Evolutionary conservation across 2,797 vertebrate genomes (phyloP), one percentile per base, ranked within the genome.

Genomic region (Otus scops): DNA sequence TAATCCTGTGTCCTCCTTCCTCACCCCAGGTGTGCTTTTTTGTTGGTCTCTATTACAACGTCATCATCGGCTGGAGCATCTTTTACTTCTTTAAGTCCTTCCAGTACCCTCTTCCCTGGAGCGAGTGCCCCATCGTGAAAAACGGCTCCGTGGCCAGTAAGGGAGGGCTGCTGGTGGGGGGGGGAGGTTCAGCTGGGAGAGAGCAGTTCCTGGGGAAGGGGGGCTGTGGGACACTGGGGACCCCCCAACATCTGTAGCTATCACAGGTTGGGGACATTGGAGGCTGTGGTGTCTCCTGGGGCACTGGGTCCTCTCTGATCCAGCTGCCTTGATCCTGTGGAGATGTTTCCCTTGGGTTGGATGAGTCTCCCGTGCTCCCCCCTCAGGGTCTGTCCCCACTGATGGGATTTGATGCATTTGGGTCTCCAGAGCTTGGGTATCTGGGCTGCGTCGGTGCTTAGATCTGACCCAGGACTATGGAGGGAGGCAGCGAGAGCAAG

Each of bases 41-140:
- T 43, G 99, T 99, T 0, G 99, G 99, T 18, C 98, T 99, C 78
- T 99, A 99, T 88, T 99, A 99, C 94, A 99, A 99, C 0, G 99
- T 99, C 92, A 99, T 99, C 97, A 99, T 99, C 0, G 99, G 99
- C 60, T 99, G 99, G 99, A 99, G 99, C 97, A 99, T 99, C 98
- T 99, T 99, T 92, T 99, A 99, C 96, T 99, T 99, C 97, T 99
- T 99, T 94, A 98, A 99, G 97, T 99, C 99, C 48, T 99, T 99
- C 97, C 99, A 99, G 98, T 99, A 98, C 94, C 99, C 99, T 10
- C 97, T 99, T 84, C 99, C 99, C 78, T 99, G 99, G 99, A 99
- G 98, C 11, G 99, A 99, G 87, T 99, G 99, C 69, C 99, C 99
- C 83, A 93, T 99, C 13, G 65, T 97, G 85, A 99, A 78, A 90